A percentile compares a stretch with the other conserved stretches of the same genome.
Evolutionary conservation across 2,113 vertebrate species (phyloP).

Genomic region (Amphiprion ocellaris): DNA sequence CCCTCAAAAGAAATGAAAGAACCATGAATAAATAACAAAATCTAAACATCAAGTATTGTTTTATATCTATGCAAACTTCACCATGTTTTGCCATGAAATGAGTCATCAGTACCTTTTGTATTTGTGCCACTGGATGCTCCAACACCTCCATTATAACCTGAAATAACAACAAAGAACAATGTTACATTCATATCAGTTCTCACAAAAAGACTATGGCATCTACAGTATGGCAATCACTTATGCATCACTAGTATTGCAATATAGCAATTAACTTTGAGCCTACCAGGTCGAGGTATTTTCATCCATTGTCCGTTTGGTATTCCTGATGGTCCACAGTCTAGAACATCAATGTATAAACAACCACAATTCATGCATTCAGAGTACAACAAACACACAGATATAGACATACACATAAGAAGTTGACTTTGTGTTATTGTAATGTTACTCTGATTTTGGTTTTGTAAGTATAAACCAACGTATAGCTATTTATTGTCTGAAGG

Average conservation of each 20-base stretch:
- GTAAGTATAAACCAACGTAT: too few relatives aligned
- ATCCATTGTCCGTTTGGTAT: constrained; percentile 80
- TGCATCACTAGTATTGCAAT: neutral
- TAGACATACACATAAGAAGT: neutral
- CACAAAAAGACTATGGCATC: too few relatives aligned
- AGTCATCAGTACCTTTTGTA: constrained; percentile 56
- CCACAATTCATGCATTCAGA: neutral
- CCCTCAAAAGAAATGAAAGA: constrained; percentile 29
- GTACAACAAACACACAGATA: neutral
- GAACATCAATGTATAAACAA: constrained; percentile 27
- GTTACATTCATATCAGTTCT: neutral
- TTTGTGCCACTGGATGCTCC: constrained; percentile 38
- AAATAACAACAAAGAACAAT: constrained; percentile 19
- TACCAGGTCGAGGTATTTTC: constrained; percentile 80
- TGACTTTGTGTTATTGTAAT: too few relatives aligned
- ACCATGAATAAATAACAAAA: neutral
- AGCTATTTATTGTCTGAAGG: neutral
- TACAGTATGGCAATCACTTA: neutral
- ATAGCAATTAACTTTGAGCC: constrained; percentile 4
- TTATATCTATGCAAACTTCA: too few relatives aligned
- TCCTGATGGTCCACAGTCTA: constrained; percentile 80
- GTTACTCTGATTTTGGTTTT: too few relatives aligned
- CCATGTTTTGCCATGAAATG: too few relatives aligned
- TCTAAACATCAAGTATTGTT: neutral
- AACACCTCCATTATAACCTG: constrained; percentile 50